Conservation (phyloP, 2,797 vertebrate species). For the Melanotaenia nigrans region DNA sequence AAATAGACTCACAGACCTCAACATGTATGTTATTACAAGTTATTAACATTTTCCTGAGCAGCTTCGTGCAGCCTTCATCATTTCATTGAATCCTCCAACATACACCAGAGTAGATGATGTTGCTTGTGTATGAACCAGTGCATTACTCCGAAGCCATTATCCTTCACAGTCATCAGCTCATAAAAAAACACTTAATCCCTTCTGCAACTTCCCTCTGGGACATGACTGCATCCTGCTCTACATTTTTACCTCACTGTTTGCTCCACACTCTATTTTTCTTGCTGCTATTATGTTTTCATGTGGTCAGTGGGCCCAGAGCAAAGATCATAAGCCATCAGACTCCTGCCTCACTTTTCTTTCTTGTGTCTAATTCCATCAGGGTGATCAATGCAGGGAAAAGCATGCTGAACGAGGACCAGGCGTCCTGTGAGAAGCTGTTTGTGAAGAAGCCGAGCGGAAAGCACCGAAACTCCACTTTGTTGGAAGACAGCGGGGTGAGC, state of each 20-base stretch:
- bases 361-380: constrained; percentile 75
- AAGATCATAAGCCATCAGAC: constrained; percentile 40
- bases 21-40: neutral
- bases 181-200: constrained; percentile 72
- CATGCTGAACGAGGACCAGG: constrained; percentile 98
- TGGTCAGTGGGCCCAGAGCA: constrained; percentile 27
- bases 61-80: neutral
- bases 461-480: constrained; percentile 71
- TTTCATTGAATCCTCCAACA: constrained; percentile 18
- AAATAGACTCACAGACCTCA: neutral
- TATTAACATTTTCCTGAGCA: neutral
- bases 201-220: constrained; percentile 59
- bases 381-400: constrained; percentile 99
- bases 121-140: constrained; percentile 42
- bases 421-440: constrained; percentile 91
- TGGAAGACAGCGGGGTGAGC: constrained; percentile 84
- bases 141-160: constrained; percentile 70
- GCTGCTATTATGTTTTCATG: constrained; percentile 36
- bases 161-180: constrained; percentile 56
- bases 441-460: constrained; percentile 86
- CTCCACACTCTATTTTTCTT: constrained; percentile 32
- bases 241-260: constrained; percentile 18
- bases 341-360: constrained; percentile 22
- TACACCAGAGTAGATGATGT: constrained; percentile 24
- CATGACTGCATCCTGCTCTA: constrained; percentile 52